Conservation (phyloP, 2,797 vertebrate species). For the Orestias chungarensis region DNA sequence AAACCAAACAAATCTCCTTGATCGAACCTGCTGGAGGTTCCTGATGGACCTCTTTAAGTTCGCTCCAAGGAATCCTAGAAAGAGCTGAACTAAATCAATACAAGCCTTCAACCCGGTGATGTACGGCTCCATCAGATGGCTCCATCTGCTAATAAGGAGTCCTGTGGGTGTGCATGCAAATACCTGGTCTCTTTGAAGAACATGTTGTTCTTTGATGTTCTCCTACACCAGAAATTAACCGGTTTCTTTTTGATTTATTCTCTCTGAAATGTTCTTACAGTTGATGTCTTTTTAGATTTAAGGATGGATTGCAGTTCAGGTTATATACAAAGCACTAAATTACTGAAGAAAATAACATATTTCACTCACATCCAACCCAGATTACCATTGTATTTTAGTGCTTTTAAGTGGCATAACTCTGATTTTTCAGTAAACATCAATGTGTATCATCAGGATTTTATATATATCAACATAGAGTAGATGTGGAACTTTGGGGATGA, state of each 20-base stretch:
- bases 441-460: no score
- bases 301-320: neutral
- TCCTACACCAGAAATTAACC: neutral
- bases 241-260: neutral
- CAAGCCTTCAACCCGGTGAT: neutral
- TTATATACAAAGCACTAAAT: neutral
- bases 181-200: constrained; percentile 3
- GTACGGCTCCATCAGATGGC: neutral
- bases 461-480: no score
- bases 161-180: constrained; percentile 4
- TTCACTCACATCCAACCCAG: neutral
- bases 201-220: neutral
- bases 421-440: no score
- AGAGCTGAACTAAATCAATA: neutral
- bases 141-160: neutral
- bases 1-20: constrained; percentile 8
- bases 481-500: no score
- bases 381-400: neutral
- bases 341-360: neutral
- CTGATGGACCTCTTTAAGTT: constrained; percentile 1
- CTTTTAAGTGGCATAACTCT: no score
- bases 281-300: neutral
- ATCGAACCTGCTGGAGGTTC: constrained; percentile 4
- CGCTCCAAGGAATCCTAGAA: constrained; percentile 1
- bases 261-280: neutral